Conservation (phyloP, 1,140 invertebrate genomes). For the Arctopsyche grandis region DNA sequence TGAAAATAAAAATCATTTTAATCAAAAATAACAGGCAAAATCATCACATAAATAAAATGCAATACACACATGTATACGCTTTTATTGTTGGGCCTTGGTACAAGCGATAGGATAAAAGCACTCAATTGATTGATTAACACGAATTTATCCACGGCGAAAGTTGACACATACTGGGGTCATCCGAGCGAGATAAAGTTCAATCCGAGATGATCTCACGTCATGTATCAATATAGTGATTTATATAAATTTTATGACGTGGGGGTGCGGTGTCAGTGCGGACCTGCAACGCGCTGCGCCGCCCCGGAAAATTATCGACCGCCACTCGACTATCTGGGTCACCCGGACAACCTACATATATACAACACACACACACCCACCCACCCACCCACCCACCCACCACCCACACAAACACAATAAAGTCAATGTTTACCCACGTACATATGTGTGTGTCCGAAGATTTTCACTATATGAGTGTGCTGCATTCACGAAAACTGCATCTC, state of each 20-base stretch:
- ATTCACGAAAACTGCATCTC: neutral
- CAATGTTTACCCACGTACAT: neutral
- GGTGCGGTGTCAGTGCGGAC: neutral
- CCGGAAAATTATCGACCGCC: slow-evolving; percentile 43
- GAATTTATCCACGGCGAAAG: too few species aligned
- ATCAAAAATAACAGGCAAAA: too few species aligned
- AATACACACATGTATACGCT: too few species aligned
- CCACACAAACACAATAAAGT: neutral
- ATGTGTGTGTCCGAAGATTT: neutral
- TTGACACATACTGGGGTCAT: too few species aligned
- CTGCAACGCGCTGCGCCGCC: slow-evolving; percentile 25
- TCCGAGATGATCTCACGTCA: too few species aligned
- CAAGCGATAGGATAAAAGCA: too few species aligned
- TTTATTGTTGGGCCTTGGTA: too few species aligned
- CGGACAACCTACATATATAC: slow-evolving; percentile 36
- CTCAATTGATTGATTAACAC: too few species aligned
- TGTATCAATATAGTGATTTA: too few species aligned
- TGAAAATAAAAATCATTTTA: too few species aligned
- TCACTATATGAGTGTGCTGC: neutral
- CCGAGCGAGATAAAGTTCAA: too few species aligned
- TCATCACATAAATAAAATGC: too few species aligned
- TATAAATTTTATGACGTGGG: neutral
- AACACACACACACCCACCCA: neutral
- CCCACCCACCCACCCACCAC: neutral
- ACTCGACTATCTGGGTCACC: slow-evolving; percentile 38